Conservation (phyloP, 2,113 vertebrate species). For the Bos taurus region DNA sequence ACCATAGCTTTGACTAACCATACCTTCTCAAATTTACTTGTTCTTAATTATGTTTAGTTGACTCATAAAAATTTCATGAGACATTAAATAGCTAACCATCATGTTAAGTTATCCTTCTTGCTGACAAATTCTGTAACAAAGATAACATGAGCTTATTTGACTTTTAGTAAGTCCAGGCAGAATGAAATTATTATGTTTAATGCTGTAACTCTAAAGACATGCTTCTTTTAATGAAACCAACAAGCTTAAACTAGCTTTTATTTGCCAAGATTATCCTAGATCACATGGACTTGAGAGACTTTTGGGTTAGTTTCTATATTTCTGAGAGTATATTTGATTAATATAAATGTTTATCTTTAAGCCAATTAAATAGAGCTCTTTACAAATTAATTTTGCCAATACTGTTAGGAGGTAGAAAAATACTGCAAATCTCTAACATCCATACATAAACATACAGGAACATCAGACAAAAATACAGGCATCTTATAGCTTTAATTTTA, state of each 20-base stretch:
- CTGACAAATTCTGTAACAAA: background rate
- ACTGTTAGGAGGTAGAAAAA: background rate
- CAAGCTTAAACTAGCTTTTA: background rate
- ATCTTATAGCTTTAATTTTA: background rate
- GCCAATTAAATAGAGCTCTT: background rate
- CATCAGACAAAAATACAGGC: background rate
- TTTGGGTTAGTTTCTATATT: background rate
- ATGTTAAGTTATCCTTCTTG: background rate
- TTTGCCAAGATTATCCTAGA: background rate
- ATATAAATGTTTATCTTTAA: background rate
- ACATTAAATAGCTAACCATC: background rate
- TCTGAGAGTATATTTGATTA: background rate
- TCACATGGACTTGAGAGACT: background rate
- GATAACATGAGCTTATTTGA: background rate
- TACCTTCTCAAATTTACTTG: background rate
- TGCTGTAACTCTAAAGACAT: background rate
- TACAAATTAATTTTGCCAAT: background rate
- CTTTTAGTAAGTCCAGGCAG: background rate
- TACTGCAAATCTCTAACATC: background rate
- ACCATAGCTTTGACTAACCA: background rate
- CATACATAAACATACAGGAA: background rate
- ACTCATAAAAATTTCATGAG: background rate
- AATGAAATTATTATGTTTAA: background rate
- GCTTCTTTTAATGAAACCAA: background rate
- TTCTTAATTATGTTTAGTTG: background rate